A percentile compares a stretch with the other conserved stretches of the same genome.
These are phyloP conservation scores for Orussus abietinus DNA, from an alignment of 1,140 invertebrate genomes.

Conservation along the genomic window DNA sequence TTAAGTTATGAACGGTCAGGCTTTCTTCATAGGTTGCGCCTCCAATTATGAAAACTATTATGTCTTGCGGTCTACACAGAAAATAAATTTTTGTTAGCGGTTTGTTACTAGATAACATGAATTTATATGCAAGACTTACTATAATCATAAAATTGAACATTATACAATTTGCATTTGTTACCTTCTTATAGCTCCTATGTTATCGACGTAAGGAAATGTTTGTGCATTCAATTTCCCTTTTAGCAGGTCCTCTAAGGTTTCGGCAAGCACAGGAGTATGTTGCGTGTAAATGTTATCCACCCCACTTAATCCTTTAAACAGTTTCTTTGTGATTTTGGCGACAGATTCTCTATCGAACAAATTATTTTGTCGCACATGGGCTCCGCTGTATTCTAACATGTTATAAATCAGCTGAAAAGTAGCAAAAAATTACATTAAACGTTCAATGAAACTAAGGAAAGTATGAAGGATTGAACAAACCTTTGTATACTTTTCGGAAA, in stretches of 20 bases:
- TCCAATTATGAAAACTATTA: conserved; percentile 93
- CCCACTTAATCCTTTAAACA: conserved; percentile 83
- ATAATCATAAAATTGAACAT: conserved; percentile 3
- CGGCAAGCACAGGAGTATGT: conserved; percentile 82
- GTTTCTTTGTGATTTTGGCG: conserved; percentile 85
- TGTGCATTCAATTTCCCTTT: conserved; percentile 82
- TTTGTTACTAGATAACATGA: conserved; percentile 2
- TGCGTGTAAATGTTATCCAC: conserved; percentile 98
- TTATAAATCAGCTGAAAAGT: conserved; percentile 62
- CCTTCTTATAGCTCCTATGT: conserved; percentile 46
- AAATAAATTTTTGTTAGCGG: too few relatives aligned
- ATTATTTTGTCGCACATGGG: conserved; percentile 73
- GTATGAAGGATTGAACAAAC: conserved; percentile 18
- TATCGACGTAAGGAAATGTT: conserved; percentile 76
- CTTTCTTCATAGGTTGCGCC: conserved; percentile 98
- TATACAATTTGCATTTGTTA: conserved; percentile 12
- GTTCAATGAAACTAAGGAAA: conserved; percentile 2
- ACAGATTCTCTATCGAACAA: conserved; percentile 83
- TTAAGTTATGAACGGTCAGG: conserved; percentile 81
- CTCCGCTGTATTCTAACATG: conserved; percentile 77
- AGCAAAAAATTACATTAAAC: conserved; percentile 12
- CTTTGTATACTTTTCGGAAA: conserved; percentile 57
- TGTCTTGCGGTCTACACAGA: conserved; percentile 71
- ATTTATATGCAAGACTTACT: conserved; percentile 11
- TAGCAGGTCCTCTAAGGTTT: conserved; percentile 83